Percentiles rank a stretch among this genome's conserved stretches.
Evolutionary conservation across 2,888 invertebrate species (phyloP).

Genomic region (Ichneumoninae sp.): DNA sequence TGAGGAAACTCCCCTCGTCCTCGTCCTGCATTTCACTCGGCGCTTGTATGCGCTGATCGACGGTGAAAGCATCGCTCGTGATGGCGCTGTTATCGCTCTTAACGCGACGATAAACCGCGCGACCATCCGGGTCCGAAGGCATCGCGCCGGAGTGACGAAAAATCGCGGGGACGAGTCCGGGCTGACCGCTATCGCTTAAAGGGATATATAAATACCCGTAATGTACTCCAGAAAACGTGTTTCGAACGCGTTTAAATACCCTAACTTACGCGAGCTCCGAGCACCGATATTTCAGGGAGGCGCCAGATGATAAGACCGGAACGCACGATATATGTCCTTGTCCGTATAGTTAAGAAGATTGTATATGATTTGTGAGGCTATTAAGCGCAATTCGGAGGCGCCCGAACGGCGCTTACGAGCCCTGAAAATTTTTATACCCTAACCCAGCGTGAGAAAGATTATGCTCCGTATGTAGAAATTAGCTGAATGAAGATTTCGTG

Average conservation of each 20-base stretch:
- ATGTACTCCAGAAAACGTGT: slow-evolving; percentile 58
- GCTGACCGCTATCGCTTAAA: slow-evolving; percentile 31
- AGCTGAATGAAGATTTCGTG: slow-evolving; percentile 16
- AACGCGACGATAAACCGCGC: slow-evolving; percentile 52
- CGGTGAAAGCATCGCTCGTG: slow-evolving; percentile 42
- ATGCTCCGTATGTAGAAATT: slow-evolving; percentile 6
- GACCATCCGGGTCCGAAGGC: not conserved
- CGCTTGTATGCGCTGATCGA: slow-evolving; percentile 1
- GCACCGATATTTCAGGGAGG: slow-evolving; percentile 54
- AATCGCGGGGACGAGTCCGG: slow-evolving; percentile 56
- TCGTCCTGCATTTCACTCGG: not conserved
- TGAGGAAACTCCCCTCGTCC: slow-evolving; percentile 46
- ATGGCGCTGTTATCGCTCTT: slow-evolving; percentile 41
- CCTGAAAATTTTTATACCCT: slow-evolving; percentile 46
- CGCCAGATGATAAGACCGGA: slow-evolving; percentile 55
- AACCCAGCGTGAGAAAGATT: slow-evolving; percentile 3
- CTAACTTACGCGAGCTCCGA: slow-evolving; percentile 19
- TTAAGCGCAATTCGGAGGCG: slow-evolving; percentile 45
- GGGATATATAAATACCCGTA: slow-evolving; percentile 26
- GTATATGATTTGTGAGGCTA: slow-evolving; percentile 8
- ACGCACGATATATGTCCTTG: slow-evolving; percentile 26
- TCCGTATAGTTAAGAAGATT: slow-evolving; percentile 14
- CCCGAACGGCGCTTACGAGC: slow-evolving; percentile 22
- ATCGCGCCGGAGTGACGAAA: slow-evolving; percentile 49
- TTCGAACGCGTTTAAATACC: slow-evolving; percentile 30